Conservation (phyloP, 53 echinoderm and acorn worm genomes). For the Glandiceps talaboti region DNA sequence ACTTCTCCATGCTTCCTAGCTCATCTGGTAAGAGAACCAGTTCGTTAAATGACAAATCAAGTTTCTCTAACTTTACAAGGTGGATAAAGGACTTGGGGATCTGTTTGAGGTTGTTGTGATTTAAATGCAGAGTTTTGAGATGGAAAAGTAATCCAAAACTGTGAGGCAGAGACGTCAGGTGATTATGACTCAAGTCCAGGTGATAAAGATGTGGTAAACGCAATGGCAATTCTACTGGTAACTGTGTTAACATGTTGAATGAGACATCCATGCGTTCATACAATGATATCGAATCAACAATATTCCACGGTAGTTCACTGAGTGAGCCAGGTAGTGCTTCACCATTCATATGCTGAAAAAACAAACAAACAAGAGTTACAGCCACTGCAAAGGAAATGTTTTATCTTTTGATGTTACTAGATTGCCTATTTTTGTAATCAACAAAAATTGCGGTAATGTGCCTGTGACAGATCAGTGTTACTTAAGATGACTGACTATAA, state of each 20-base stretch:
- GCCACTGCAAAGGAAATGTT: too few relatives aligned
- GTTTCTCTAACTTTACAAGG: constrained; percentile 56
- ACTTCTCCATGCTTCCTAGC: constrained; percentile 56
- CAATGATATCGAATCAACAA: constrained; percentile 72
- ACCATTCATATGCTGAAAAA: constrained; percentile 54
- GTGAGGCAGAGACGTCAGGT: constrained; percentile 47
- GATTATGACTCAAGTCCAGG: constrained; percentile 65
- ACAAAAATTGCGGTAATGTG: too few relatives aligned
- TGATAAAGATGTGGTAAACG: constrained; percentile 60
- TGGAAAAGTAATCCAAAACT: constrained; percentile 75
- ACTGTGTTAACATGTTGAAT: constrained; percentile 41
- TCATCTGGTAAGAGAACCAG: constrained; percentile 48
- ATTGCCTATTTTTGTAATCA: too few relatives aligned
- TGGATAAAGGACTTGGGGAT: constrained; percentile 64
- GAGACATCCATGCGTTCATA: constrained; percentile 63
- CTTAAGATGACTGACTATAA: too few relatives aligned
- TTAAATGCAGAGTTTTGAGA: constrained; percentile 43
- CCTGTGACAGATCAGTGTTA: too few relatives aligned
- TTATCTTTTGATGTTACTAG: too few relatives aligned
- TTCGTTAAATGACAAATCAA: constrained; percentile 53
- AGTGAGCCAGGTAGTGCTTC: constrained; percentile 52
- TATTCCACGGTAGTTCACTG: constrained; percentile 58
- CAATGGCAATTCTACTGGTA: constrained; percentile 64
- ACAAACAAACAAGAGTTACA: background rate
- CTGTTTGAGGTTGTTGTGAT: constrained; percentile 41